Percentiles rank a stretch among this genome's conserved stretches.
These are phyloP conservation scores for Delichon dasypus DNA, from an alignment of 2,797 vertebrate genomes.

Conservation along the genomic window DNA sequence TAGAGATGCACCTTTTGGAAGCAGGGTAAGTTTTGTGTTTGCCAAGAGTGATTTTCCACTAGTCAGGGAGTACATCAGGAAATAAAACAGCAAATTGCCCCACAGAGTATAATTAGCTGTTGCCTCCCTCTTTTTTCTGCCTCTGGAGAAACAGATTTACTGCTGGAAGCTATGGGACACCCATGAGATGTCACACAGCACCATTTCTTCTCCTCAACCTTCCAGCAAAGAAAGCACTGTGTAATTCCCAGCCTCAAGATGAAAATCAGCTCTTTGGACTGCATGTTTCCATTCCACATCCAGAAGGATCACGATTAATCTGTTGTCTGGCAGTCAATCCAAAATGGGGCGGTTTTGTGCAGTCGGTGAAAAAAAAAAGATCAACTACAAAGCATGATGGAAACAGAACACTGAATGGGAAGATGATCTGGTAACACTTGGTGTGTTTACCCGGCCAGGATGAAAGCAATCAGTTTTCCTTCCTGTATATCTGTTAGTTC, in stretches of 20 bases:
- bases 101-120: background rate
- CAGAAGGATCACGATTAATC: background rate
- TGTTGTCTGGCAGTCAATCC: background rate
- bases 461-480: background rate
- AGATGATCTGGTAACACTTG: background rate
- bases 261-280: background rate
- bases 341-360: fast-evolving
- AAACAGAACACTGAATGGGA: background rate
- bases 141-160: background rate
- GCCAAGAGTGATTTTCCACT: constrained; percentile 57
- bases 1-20: constrained; percentile 28
- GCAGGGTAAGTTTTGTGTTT: constrained; percentile 50
- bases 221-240: background rate
- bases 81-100: constrained; percentile 16
- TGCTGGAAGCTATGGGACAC: background rate
- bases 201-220: background rate
- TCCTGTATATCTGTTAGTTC: background rate
- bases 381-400: background rate
- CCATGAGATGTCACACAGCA: background rate
- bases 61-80: background rate
- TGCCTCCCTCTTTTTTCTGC: background rate
- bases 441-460: background rate
- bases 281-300: background rate
- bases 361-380: background rate
- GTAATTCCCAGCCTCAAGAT: background rate